Evolutionary conservation across 1,140 invertebrate species (phyloP), one percentile per base, ranked within the genome.

Genomic region (Bombus sylvicola): DNA sequence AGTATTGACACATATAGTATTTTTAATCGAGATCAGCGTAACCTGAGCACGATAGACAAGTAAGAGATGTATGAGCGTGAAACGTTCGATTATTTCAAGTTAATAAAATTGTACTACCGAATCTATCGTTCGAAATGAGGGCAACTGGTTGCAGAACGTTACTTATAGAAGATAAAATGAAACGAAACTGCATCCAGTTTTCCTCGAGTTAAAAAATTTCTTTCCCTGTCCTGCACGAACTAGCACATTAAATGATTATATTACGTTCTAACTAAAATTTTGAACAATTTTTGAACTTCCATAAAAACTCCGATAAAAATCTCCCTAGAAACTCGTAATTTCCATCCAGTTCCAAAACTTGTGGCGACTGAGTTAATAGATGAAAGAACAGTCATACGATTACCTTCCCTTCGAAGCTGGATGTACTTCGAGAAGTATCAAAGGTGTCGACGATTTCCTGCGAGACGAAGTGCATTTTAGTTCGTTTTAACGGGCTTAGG

Each of bases 401-500:
- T 53, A 53, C 47, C 47, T 53, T 53, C 47, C 47, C 47, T 22
- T 53, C 47, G 47, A 53, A 53, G 59, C 59, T 25, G 22, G 28
- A 59, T 12, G 37, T 25, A 72, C 43, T 41, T 37, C 72, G 43
- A n/a, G 69, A 68, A 53, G 88, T 83, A 83, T 85, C 82, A 68
- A 81, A 87, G 81, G 87, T 90, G 89, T 86, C 83, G 86, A 90
- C 82, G 74, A 80, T 90, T 88, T 90, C 68, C 84, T 88, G 89
- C 83, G 89, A 69, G 80, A 84, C 87, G 43, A 81, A 88, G 81
- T n/a, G 84, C 83, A 82, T 88, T 91, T 91, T 74, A 83, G 84
- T 87, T 85, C 75, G 34, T 85, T 83, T 91, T 91, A 91, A 91
- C 89, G 89, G 84, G 83, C 82, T 68, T 43, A 84, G 85, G 72